These are phyloP conservation scores for Ciconia maguari DNA, from an alignment of 2,113 vertebrate genomes.

Conservation along the genomic window DNA sequence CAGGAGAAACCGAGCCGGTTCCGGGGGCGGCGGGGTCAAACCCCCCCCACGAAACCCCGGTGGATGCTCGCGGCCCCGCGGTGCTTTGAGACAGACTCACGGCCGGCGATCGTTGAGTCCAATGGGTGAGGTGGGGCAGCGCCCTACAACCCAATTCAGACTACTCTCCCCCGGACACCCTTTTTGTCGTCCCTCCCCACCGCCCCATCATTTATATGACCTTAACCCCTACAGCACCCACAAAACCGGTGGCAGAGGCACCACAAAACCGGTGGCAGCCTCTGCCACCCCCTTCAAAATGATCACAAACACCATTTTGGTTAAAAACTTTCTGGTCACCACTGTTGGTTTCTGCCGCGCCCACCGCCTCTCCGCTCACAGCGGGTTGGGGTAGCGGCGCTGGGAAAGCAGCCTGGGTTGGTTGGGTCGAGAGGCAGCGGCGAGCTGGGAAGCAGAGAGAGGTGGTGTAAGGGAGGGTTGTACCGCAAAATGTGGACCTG, in stretches of 20 bases:
- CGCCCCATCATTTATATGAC: rapidly evolving
- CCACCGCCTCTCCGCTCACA: not conserved
- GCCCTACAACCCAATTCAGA: slow-evolving; percentile 63
- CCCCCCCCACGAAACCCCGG: not conserved
- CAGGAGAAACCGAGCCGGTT: not conserved
- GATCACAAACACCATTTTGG: not conserved
- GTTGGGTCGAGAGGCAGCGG: not conserved
- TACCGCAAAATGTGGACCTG: not conserved
- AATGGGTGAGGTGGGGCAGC: slow-evolving; percentile 31
- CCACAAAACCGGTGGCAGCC: no score
- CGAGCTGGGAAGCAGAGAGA: slow-evolving; percentile 49
- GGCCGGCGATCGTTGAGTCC: slow-evolving; percentile 39
- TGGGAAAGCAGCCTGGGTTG: slow-evolving; percentile 59
- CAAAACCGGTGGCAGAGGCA: not conserved
- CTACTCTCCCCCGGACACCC: slow-evolving; percentile 5
- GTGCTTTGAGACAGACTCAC: slow-evolving; percentile 61
- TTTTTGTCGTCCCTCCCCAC: not conserved
- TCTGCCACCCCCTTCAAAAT: not conserved
- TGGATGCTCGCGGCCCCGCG: slow-evolving; percentile 20
- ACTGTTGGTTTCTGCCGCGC: not conserved
- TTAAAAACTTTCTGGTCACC: not conserved
- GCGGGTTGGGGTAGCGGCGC: slow-evolving; percentile 50
- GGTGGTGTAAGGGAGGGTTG: not conserved
- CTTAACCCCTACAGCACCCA: no score
- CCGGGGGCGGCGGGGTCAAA: rapidly evolving